Base-by-base conservation (phyloP, 1,140 invertebrate genomes). In the Hylaeus volcanicus region DNA sequence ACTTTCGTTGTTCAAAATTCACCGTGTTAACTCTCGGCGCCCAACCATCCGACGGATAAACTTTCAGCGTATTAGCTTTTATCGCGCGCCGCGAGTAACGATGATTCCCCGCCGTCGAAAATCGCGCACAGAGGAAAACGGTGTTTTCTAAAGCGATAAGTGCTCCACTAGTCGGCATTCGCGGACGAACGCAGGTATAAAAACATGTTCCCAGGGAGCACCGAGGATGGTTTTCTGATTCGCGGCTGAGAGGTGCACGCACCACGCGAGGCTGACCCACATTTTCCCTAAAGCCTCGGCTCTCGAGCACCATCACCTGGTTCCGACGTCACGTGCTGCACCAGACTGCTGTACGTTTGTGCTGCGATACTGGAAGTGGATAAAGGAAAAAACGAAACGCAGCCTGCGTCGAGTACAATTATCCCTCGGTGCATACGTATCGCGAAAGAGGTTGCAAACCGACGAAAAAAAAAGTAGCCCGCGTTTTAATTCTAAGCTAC, bases 221-320 rank as follows among this genome's bases (percentile, higher is more conserved):
- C 58, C 68, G 60, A 61, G 55, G 39, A 58, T 74, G 72, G 65
- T 81, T 77, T 81, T 74, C 72, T 14, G 63, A 85, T 76, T 85
- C 73, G 82, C 37, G n/a, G 39, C 26, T 9, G 58, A 70, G 56
- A 72, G 74, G 58, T 74, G 83, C 79, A 85, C 83, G 79, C 83
- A 60, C 74, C 51, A 55, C 78, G 64, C 70, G 45, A 77, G 74
- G 55, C 71, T 79, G 83, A 85, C 84, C 84, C 66, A 86, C 71
- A 86, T 86, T 86, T 51, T 65, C 53, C 63, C 45, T 12, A 68
- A 74, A 66, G 55, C 66, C 71, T 60, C 76, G 45, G 39, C 37
- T 51, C 73, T 81, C 73, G 82, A 81, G 83, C 83, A 65, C 79
- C 83, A 82, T 86, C 74, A 82, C 65, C 84, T 66, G 83, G 37